Conservation (phyloP, 35 echinoderm and acorn worm species). For the Diadema setosum region DNA sequence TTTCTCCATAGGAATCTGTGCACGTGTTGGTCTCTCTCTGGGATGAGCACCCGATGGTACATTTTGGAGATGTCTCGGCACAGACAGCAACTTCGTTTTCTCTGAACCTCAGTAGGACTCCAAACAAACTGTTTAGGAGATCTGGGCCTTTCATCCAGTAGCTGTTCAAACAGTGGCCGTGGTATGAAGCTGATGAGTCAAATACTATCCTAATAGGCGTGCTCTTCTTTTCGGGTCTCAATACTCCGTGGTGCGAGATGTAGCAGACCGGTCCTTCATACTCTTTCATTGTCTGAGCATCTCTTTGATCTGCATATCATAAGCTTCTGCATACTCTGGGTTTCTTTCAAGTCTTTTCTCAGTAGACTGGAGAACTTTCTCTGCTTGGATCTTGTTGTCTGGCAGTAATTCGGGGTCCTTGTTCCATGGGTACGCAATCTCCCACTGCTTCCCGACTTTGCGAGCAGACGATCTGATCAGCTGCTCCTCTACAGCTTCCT, state of each 20-base stretch:
- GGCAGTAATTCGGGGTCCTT: constrained; percentile 53
- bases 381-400: constrained; percentile 44
- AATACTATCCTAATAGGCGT: constrained; percentile 66
- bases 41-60: constrained; percentile 60
- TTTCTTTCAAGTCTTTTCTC: constrained; percentile 39
- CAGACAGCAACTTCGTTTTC: constrained; percentile 34
- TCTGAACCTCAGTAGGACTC: constrained; percentile 50
- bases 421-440: constrained; percentile 53
- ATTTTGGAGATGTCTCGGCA: constrained; percentile 84
- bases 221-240: constrained; percentile 65
- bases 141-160: constrained; percentile 70
- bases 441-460: constrained; percentile 65
- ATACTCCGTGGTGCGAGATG: constrained; percentile 55
- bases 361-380: constrained; percentile 24
- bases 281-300: constrained; percentile 26
- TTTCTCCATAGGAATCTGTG: constrained; percentile 74
- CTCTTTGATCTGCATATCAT: constrained; percentile 55
- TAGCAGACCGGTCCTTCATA: constrained; percentile 68
- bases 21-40: constrained; percentile 67
- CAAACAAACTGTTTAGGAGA: constrained; percentile 57
- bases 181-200: constrained; percentile 46
- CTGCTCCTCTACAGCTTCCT: constrained; percentile 38
- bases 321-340: constrained; percentile 34
- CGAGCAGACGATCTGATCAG: no score
- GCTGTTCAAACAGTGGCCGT: constrained; percentile 62